Evolutionary conservation across 2,888 invertebrate genomes (phyloP).

Genomic region (Chydorus sphaericus): DNA sequence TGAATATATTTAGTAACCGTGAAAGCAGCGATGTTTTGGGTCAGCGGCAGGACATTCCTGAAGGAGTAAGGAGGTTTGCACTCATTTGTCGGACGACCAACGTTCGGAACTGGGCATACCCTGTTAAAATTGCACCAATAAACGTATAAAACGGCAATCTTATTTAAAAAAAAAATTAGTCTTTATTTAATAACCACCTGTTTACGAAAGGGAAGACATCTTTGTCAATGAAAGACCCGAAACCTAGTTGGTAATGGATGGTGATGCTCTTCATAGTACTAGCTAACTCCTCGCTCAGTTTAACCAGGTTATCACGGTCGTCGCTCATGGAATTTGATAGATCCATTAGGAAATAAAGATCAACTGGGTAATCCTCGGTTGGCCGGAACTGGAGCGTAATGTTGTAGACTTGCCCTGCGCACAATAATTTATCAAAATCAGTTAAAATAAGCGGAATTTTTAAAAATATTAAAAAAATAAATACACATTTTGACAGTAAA

Average conservation of each 20-base stretch:
- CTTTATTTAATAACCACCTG: conserved; percentile 54
- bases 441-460: too few species aligned
- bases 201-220: conserved; percentile 93
- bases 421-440: not conserved
- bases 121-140: not conserved
- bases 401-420: conserved; percentile 61
- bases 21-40: conserved; percentile 64
- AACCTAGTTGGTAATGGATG: conserved; percentile 78
- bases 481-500: not conserved
- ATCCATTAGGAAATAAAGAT: conserved; percentile 98
- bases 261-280: conserved; percentile 82
- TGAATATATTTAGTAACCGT: conserved; percentile 41
- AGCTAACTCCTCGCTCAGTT: conserved; percentile 60
- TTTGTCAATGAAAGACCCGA: conserved; percentile 94
- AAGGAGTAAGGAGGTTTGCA: conserved; percentile 62
- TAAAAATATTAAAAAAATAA: not conserved
- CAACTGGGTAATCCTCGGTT: conserved; percentile 92
- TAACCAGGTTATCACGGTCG: conserved; percentile 86
- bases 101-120: too few species aligned
- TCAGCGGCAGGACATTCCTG: conserved; percentile 81
- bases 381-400: conserved; percentile 62
- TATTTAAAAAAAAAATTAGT: not conserved
- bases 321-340: conserved; percentile 97
- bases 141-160: not conserved
- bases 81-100: too few species aligned